Evolutionary conservation across 1,140 invertebrate genomes (phyloP).

Genomic region (Lasaia peninsularis): DNA sequence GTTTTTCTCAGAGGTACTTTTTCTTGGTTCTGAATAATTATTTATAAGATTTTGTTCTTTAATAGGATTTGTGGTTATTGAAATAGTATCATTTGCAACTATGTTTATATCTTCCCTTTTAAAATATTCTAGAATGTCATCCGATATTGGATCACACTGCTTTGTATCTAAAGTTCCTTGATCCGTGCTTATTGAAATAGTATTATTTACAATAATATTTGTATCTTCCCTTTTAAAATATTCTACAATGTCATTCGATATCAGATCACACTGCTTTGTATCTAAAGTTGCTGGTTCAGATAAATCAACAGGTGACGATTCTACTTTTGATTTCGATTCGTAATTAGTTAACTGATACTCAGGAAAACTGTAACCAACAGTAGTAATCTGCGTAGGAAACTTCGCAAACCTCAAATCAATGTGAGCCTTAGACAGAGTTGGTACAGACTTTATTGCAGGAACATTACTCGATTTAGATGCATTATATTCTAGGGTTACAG

Average conservation of each 20-base stretch:
- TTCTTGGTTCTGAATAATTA: background rate
- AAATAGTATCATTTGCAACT: background rate
- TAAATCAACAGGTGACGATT: background rate
- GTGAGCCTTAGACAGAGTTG: conserved; percentile 32
- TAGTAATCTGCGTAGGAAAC: conserved; percentile 48
- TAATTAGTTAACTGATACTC: conserved; percentile 11
- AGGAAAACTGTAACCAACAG: conserved; percentile 53
- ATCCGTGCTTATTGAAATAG: background rate
- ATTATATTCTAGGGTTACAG: conserved; percentile 32
- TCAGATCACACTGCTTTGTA: background rate
- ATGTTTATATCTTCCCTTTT: conserved; percentile 17
- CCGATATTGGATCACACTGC: conserved; percentile 1
- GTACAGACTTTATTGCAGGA: conserved; percentile 30
- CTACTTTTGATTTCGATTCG: background rate
- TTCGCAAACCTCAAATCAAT: conserved; percentile 34
- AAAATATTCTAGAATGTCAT: conserved; percentile 27
- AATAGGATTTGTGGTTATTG: no score
- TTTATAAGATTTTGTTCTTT: conserved; percentile 1
- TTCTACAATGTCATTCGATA: conserved; percentile 24
- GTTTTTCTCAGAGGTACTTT: background rate
- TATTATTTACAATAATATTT: background rate
- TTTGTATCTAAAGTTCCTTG: background rate
- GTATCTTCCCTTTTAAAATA: conserved; percentile 24
- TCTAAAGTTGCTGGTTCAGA: background rate
- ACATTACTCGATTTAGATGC: conserved; percentile 23